These are phyloP conservation scores for Apodemia hepburni DNA, from an alignment of 2,888 invertebrate species.

Conservation along the genomic window DNA sequence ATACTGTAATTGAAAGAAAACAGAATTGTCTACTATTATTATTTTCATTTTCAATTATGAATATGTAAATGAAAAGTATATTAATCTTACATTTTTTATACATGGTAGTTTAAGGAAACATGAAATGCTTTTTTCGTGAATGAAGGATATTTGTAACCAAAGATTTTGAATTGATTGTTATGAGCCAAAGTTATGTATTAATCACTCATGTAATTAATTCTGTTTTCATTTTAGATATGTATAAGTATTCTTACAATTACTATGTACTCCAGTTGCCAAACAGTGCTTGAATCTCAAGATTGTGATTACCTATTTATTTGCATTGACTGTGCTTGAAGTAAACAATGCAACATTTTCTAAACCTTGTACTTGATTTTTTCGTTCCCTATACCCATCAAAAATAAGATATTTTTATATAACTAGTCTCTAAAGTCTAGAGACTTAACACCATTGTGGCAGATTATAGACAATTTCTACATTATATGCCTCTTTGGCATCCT, in stretches of 20 bases:
- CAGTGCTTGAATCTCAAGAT: conserved; percentile 40
- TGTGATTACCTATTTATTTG: conserved; percentile 63
- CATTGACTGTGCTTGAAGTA: conserved; percentile 64
- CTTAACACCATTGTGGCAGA: no score
- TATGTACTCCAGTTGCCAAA: conserved; percentile 44
- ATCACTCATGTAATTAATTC: conserved; percentile 6
- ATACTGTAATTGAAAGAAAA: no score
- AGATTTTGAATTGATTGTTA: conserved; percentile 14
- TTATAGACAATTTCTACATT: no score
- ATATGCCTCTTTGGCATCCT: no score
- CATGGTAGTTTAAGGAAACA: conserved; percentile 13
- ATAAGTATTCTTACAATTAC: conserved; percentile 28
- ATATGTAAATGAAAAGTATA: not conserved
- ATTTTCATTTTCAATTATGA: no score
- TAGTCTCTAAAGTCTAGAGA: no score
- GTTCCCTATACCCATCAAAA: not conserved
- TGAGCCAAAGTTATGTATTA: conserved; percentile 8
- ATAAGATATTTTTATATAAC: no score
- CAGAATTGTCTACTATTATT: no score
- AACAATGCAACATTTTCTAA: conserved; percentile 71
- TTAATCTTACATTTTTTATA: conserved; percentile 12
- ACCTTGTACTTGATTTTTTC: conserved; percentile 37
- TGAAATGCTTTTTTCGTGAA: not conserved
- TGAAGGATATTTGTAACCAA: conserved; percentile 13
- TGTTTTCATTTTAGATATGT: conserved; percentile 22